Percentiles rank a stretch among this genome's conserved stretches.
phyloP scores from a whole-genome alignment of 1,140 invertebrate species.

The Anastatus disparis region DNA sequence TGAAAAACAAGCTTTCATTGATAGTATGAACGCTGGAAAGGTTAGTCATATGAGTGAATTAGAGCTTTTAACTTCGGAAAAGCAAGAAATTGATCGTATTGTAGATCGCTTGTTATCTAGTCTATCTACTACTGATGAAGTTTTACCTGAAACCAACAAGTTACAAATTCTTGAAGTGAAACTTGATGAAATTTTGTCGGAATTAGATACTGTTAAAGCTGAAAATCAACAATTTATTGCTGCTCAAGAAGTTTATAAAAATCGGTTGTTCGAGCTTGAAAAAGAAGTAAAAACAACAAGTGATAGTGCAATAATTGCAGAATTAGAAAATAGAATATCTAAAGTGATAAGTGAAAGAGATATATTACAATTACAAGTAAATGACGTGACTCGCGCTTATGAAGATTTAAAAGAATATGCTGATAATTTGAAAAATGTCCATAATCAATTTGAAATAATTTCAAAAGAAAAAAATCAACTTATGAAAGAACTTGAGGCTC shows the following conservation, averaged over 20 bases:
- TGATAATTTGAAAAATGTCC: slow-evolving; percentile 28
- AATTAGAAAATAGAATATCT: slow-evolving; percentile 45
- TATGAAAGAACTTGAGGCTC: slow-evolving; percentile 17
- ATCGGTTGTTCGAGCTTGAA: slow-evolving; percentile 47
- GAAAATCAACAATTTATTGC: slow-evolving; percentile 41
- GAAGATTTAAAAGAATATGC: slow-evolving; percentile 38
- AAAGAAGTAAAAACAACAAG: slow-evolving; percentile 39
- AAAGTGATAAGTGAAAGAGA: slow-evolving; percentile 42
- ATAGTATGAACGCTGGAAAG: neutral
- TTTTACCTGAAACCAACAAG: slow-evolving; percentile 22
- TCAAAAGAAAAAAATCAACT: slow-evolving; percentile 40
- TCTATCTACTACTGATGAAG: neutral
- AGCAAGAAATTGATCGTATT: too few relatives aligned
- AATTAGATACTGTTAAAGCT: slow-evolving; percentile 38
- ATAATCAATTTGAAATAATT: slow-evolving; percentile 28
- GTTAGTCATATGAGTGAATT: too few relatives aligned
- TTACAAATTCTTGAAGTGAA: neutral
- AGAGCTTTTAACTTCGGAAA: neutral
- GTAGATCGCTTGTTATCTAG: too few relatives aligned
- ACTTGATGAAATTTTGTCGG: neutral
- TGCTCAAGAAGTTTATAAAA: slow-evolving; percentile 41
- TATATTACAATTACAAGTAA: slow-evolving; percentile 50
- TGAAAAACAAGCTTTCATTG: slow-evolving; percentile 9
- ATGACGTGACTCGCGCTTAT: slow-evolving; percentile 43
- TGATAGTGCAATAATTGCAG: slow-evolving; percentile 43